These are phyloP conservation scores for Pterois miles DNA, from an alignment of 2,797 vertebrate species.

Conservation along the genomic window DNA sequence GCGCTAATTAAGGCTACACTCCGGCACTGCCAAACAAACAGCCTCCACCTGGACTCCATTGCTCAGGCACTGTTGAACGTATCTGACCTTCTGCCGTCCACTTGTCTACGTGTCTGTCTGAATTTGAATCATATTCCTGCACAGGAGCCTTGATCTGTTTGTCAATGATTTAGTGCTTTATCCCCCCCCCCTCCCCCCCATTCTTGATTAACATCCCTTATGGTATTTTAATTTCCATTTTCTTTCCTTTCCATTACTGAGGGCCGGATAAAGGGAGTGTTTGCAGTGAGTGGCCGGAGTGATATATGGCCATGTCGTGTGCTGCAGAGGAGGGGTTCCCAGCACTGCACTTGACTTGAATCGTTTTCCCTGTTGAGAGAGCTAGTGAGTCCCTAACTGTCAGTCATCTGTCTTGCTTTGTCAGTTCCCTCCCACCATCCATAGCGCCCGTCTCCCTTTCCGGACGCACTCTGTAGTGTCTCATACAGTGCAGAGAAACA, in stretches of 20 bases:
- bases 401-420: conserved; percentile 66
- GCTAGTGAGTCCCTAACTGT: conserved; percentile 43
- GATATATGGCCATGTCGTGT: conserved; percentile 33
- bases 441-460: conserved; percentile 19
- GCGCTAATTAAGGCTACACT: conserved; percentile 58
- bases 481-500: conserved; percentile 29
- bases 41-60: conserved; percentile 49
- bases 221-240: neutral
- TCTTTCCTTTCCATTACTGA: neutral
- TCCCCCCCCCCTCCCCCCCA: neutral
- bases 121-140: conserved; percentile 30
- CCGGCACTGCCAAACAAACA: conserved; percentile 35
- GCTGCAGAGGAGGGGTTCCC: conserved; percentile 31
- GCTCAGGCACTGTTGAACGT: conserved; percentile 30
- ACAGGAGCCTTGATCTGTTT: conserved; percentile 9
- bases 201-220: conserved; percentile 12
- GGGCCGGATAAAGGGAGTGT: conserved; percentile 6
- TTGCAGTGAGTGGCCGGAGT: conserved; percentile 1
- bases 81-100: conserved; percentile 43
- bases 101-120: conserved; percentile 18
- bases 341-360: conserved; percentile 57
- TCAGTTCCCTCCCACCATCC: conserved; percentile 46
- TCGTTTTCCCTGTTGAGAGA: conserved; percentile 45
- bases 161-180: conserved; percentile 32
- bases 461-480: conserved; percentile 15